phyloP scores from a whole-genome alignment of 2,113 vertebrate species.

The Circaetus cinerascens region DNA sequence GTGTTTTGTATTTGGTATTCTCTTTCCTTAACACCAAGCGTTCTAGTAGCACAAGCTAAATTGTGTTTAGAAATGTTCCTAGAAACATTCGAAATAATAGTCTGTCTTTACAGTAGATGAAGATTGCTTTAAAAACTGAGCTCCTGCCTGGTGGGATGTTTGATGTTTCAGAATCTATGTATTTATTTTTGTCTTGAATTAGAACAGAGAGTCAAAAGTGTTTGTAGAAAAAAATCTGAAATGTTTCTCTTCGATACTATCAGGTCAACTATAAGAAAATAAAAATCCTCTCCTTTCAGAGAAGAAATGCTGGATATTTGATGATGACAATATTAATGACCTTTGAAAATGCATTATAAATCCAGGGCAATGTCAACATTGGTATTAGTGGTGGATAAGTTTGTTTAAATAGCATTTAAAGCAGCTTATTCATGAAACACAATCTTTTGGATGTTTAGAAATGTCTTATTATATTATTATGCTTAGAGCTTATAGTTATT shows the following conservation, averaged over 20 bases:
- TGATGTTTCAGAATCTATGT: neutral
- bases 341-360: slow-evolving; percentile 22
- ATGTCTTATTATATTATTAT: slow-evolving; percentile 33
- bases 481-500: neutral
- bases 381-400: neutral
- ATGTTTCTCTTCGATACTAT: neutral
- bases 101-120: neutral
- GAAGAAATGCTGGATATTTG: slow-evolving; percentile 11
- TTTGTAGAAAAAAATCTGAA: neutral
- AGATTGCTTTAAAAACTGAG: neutral
- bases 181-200: slow-evolving; percentile 20
- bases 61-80: neutral
- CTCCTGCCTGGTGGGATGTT: neutral
- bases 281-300: neutral
- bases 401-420: slow-evolving; percentile 43
- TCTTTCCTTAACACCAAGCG: neutral
- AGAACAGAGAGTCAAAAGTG: neutral
- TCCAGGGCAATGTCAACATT: neutral
- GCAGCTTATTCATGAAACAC: slow-evolving; percentile 18
- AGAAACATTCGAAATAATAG: neutral
- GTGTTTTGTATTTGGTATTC: neutral
- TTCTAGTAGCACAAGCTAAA: neutral
- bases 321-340: slow-evolving; percentile 5
- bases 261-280: neutral
- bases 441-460: slow-evolving; percentile 33